Evolutionary conservation across 2,113 vertebrate genomes (phyloP), one percentile per base, ranked within the genome.

Genomic region (Psittacus erithacus): DNA sequence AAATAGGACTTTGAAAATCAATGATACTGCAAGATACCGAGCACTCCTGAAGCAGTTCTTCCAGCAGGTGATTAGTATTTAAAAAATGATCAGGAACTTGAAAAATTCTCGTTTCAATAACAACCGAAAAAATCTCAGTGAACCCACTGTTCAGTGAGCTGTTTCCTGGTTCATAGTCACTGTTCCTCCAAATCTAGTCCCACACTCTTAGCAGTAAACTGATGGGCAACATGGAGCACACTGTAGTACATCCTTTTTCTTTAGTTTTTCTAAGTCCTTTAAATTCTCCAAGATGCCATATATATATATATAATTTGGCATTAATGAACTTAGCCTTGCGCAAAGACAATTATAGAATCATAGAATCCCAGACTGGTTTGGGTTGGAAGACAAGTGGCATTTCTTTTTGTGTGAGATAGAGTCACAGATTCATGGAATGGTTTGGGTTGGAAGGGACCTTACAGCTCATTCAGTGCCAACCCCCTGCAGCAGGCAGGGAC

Each of bases 11-110:
- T 81, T 55, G 63, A 60, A 64, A 69, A 92, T 80, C 71, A 64
- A 77, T 49, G 77, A 47, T 69, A 38, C 68, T 11, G 10, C 75
- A 88, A 76, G 50, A 53, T 87, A 43, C 53, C 28, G 68, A 92
- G 65, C 46, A 20, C 57, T 83, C 68, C 62, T 90, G 83, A 76
- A 86, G 47, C 47, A 65, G 47, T 79, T 90, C 38, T n/a, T 82
- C 63, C 68, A 90, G 78, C 62, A 81, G 67, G 75, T 70, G 82
- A 77, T 86, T 85, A 89, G 68, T 90, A 87, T 39, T 67, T 91
- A 0, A 0, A 41, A 85, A 84, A 84, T 17, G 14, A 64, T 87
- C 88, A 82, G 82, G 62, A 92, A 73, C n/a, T 59, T 78, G 64
- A 82, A 69, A 82, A 91, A 69, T 39, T 53, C 77, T 64, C 38